Evolutionary conservation across 1,140 invertebrate species (phyloP).

Genomic region (Bombus turneri): DNA sequence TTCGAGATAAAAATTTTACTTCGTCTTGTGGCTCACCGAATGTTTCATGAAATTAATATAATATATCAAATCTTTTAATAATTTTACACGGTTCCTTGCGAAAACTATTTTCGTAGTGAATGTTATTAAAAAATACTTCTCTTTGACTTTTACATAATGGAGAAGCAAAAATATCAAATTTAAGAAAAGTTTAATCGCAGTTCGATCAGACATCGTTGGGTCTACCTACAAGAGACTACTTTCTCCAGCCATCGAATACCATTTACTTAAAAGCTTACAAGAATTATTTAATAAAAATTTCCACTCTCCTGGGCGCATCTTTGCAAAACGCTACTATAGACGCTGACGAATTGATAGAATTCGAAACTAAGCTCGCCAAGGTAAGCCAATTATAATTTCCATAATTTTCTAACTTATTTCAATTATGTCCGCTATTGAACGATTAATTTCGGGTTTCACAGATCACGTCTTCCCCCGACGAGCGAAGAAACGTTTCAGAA

Average conservation of each 20-base stretch:
- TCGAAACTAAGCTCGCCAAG: constrained; percentile 91
- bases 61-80: neutral
- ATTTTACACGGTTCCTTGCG: neutral
- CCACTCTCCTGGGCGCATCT: constrained; percentile 86
- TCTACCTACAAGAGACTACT: constrained; percentile 93
- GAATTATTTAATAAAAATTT: constrained; percentile 88
- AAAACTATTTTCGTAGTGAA: too few relatives aligned
- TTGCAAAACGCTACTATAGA: constrained; percentile 84
- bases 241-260: constrained; percentile 87
- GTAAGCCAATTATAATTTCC: constrained; percentile 74
- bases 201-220: constrained; percentile 95
- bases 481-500: constrained; percentile 90
- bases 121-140: too few relatives aligned
- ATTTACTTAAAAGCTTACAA: constrained; percentile 91
- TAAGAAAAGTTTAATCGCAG: constrained; percentile 74
- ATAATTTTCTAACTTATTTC: neutral
- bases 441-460: constrained; percentile 69
- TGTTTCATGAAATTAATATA: neutral
- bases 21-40: too few relatives aligned
- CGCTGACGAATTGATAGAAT: constrained; percentile 89
- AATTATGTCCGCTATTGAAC: neutral
- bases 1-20: neutral
- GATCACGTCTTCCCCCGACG: constrained; percentile 92
- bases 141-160: too few relatives aligned
- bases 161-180: neutral